A percentile compares a stretch with the other conserved stretches of the same genome.
Conservation (phyloP, 2,797 vertebrate genomes). For the Mycteria americana region DNA sequence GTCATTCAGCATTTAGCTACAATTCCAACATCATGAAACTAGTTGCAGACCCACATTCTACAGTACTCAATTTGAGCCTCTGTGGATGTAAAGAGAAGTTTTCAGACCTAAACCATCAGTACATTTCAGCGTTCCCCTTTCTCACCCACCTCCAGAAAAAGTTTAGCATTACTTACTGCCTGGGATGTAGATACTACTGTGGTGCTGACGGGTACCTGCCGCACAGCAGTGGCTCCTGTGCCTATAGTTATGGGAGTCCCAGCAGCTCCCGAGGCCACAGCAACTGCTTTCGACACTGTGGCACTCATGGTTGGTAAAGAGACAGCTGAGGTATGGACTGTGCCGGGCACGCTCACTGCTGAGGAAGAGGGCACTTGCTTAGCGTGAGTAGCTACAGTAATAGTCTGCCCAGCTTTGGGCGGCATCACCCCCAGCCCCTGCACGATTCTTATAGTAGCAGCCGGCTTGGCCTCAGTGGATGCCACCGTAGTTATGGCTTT, state of each 20-base stretch:
- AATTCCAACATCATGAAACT: not conserved
- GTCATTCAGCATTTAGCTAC: not conserved
- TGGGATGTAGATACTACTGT: slow-evolving; percentile 88
- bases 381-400: slow-evolving; percentile 84
- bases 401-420: slow-evolving; percentile 88
- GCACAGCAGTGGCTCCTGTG: slow-evolving; percentile 82
- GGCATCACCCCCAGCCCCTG: slow-evolving; percentile 93
- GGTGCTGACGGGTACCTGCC: slow-evolving; percentile 89
- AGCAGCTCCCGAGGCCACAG: slow-evolving; percentile 80
- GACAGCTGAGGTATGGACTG: slow-evolving; percentile 79
- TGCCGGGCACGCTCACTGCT: slow-evolving; percentile 63
- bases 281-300: slow-evolving; percentile 83
- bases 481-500: slow-evolving; percentile 81
- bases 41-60: not conserved
- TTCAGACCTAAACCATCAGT: not conserved
- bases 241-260: slow-evolving; percentile 84
- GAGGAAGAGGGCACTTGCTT: slow-evolving; percentile 76
- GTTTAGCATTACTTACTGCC: slow-evolving; percentile 79
- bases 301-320: slow-evolving; percentile 85
- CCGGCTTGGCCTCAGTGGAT: slow-evolving; percentile 85
- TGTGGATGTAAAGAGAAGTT: not conserved
- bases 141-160: not conserved
- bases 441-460: slow-evolving; percentile 92
- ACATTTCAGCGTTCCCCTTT: not conserved
- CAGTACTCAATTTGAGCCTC: not conserved